Base-by-base conservation (phyloP, 2,888 invertebrate species). In the Palloptera scutellata region DNA sequence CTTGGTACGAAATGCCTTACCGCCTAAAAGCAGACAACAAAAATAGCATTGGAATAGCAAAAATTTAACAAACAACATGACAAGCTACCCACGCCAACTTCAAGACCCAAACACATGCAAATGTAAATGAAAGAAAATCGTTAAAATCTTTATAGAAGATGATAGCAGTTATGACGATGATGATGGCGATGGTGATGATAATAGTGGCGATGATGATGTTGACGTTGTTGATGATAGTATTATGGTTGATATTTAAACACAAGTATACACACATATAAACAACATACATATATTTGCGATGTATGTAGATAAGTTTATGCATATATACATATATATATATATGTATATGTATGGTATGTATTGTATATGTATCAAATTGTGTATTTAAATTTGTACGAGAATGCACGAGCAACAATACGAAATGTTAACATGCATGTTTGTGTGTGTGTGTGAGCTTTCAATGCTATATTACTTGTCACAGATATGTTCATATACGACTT, bases 1-100 rank as follows among this genome's bases (percentile, higher is more conserved):
- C 11, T 2, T 2, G 15, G 40, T 54, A 43, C 40, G 19, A 62
- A 5, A 43, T 20, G 43, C 15, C 20, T 13, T n/a, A 61, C 30
- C 45, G 63, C 55, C 63, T 55, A 64, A 57, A 64, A 64, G 57
- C 55, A 57, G 48, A 45, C 55, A 40, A 64, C n/a, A 15, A 13
- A 30, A 45, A 54, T 1, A 8, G 10, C 61, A 61, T 43, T 42
- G 43, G 15, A 19, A 8, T 13, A 43, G 43, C 43, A 13, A n/a
- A 61, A 61, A 30, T 4, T 30, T 30, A 30, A 30, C 30, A 30
- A 4, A 30, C 30, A 30, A 30, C 30, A 30, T 4, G 2, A 30
- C 30, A 30, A 30, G 30, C 6, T 30, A 30, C 30, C 30, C 2
- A 30, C 30, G 30, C 6, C 30, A 30, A 30, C 30, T 4, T 6